These are phyloP conservation scores for Tragelaphus imberbis DNA, from an alignment of 2,113 vertebrate species.

Conservation along the genomic window DNA sequence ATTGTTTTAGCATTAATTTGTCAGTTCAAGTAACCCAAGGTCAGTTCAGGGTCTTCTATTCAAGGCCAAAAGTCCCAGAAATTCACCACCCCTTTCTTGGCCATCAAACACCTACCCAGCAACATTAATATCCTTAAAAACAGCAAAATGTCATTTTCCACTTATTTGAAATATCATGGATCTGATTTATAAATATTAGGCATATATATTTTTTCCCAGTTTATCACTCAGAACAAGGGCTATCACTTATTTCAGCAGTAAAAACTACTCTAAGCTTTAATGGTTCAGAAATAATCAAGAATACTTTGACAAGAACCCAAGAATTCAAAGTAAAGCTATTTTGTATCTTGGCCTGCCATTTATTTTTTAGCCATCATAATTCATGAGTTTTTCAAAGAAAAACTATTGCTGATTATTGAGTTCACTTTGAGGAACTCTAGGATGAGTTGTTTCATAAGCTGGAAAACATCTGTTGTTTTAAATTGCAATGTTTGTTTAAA, in stretches of 20 bases:
- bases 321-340: constrained; percentile 38
- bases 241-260: constrained; percentile 43
- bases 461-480: background rate
- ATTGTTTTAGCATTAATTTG: constrained; percentile 54
- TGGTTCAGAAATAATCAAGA: background rate
- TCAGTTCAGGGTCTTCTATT: constrained; percentile 20
- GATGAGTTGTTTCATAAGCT: background rate
- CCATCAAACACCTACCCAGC: background rate
- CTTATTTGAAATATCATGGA: background rate
- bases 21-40: constrained; percentile 36
- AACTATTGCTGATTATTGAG: background rate
- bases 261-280: constrained; percentile 27
- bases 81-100: background rate
- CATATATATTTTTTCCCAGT: constrained; percentile 13
- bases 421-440: background rate
- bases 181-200: constrained; percentile 59
- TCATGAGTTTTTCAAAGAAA: background rate
- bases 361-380: background rate
- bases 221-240: constrained; percentile 21
- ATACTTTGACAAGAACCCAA: background rate
- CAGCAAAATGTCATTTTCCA: background rate
- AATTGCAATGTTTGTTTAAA: background rate
- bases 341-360: background rate
- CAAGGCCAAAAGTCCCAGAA: constrained; percentile 17
- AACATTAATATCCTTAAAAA: background rate